These are phyloP conservation scores for Bombus turneri DNA, from an alignment of 1,140 invertebrate species.

Conservation along the genomic window DNA sequence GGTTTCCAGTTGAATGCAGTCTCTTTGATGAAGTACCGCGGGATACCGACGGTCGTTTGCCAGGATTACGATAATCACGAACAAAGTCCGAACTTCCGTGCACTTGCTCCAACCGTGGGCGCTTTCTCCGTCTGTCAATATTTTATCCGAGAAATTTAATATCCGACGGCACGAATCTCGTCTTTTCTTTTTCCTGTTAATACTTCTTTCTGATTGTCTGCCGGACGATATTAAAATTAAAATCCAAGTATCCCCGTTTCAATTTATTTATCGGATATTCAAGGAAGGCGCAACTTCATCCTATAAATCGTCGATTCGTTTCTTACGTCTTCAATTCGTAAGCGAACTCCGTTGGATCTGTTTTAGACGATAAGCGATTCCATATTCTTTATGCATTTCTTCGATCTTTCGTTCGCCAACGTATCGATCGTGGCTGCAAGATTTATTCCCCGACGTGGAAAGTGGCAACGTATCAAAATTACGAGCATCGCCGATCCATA, in stretches of 20 bases:
- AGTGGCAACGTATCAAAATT: too few species aligned
- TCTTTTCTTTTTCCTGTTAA: neutral
- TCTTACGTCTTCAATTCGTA: too few species aligned
- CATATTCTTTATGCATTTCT: neutral
- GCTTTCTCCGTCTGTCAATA: neutral
- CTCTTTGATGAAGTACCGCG: conserved; percentile 26
- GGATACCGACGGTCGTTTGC: conserved; percentile 16
- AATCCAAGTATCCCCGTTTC: neutral
- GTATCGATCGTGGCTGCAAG: neutral
- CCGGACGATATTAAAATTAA: neutral
- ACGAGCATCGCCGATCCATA: too few species aligned
- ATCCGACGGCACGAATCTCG: neutral
- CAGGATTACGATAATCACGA: conserved; percentile 38
- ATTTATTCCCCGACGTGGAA: too few species aligned
- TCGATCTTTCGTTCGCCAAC: neutral
- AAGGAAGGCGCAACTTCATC: neutral
- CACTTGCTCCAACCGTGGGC: neutral
- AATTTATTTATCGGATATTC: neutral
- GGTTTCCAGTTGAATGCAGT: conserved; percentile 29
- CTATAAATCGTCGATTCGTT: too few species aligned
- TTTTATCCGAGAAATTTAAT: conserved; percentile 36
- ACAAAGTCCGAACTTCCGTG: conserved; percentile 24
- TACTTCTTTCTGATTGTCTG: neutral
- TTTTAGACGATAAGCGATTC: too few species aligned
- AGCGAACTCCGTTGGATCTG: too few species aligned